These are phyloP conservation scores for Turritopsis rubra DNA, from an alignment of 30 jellyfish, hydroid and myxozoan species.

Conservation along the genomic window DNA sequence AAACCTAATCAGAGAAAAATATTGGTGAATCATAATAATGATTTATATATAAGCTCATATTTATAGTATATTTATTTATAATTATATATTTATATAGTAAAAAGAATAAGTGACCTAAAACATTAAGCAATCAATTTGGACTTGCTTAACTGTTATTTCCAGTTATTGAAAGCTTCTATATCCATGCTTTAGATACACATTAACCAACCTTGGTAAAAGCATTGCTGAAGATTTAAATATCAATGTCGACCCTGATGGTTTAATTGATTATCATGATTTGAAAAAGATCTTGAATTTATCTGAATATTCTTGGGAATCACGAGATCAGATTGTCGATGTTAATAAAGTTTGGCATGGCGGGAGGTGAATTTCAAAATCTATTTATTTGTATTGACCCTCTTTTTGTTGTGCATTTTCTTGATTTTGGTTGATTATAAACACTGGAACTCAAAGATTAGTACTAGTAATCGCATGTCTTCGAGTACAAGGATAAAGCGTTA, in stretches of 20 bases:
- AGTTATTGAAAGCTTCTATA: not conserved
- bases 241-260: constrained; percentile 23
- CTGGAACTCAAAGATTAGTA: too few relatives aligned
- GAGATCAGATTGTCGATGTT: constrained; percentile 38
- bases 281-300: not conserved
- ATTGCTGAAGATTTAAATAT: constrained; percentile 44
- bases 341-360: constrained; percentile 65
- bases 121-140: not conserved
- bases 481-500: too few relatives aligned
- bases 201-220: constrained; percentile 39
- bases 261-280: constrained; percentile 17
- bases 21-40: too few relatives aligned
- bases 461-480: too few relatives aligned
- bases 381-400: not conserved
- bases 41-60: too few relatives aligned
- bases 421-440: too few relatives aligned
- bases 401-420: not conserved
- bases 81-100: too few relatives aligned
- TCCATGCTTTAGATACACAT: constrained; percentile 16
- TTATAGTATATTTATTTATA: too few relatives aligned
- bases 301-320: constrained; percentile 20
- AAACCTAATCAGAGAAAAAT: too few relatives aligned
- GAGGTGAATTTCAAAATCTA: constrained; percentile 35
- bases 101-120: too few relatives aligned
- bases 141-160: not conserved